These are phyloP conservation scores for Amblyteles armatorius DNA, from an alignment of 2,888 invertebrate species.

Conservation along the genomic window DNA sequence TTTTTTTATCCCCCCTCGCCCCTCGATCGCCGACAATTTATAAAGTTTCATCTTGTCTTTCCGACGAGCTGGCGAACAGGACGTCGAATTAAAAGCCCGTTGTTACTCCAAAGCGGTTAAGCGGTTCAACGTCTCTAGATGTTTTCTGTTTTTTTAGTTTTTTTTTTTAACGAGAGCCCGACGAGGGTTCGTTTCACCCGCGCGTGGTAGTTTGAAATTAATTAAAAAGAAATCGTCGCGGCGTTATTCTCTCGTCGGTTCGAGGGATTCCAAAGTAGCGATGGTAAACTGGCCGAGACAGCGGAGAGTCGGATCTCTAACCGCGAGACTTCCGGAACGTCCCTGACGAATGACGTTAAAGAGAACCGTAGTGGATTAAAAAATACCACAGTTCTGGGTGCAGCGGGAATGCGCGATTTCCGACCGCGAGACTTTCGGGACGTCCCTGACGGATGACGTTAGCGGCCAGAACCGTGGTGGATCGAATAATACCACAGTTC, in stretches of 20 bases:
- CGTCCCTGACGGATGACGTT: slow-evolving; percentile 38
- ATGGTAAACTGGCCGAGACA: slow-evolving; percentile 6
- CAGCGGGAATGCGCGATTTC: neutral
- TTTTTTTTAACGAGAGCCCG: slow-evolving; percentile 29
- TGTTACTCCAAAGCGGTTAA: slow-evolving; percentile 47
- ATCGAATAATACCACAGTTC: slow-evolving; percentile 53
- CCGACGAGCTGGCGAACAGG: slow-evolving; percentile 25
- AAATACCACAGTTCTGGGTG: slow-evolving; percentile 37
- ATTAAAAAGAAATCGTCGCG: slow-evolving; percentile 51
- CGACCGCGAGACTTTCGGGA: neutral
- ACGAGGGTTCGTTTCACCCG: slow-evolving; percentile 21
- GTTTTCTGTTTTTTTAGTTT: neutral
- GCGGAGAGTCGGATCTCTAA: slow-evolving; percentile 3
- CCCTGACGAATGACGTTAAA: slow-evolving; percentile 35
- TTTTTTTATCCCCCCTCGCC: neutral
- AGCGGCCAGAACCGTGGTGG: neutral
- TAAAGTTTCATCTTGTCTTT: slow-evolving; percentile 39
- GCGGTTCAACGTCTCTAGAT: neutral
- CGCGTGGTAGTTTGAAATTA: slow-evolving; percentile 51
- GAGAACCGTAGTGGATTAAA: slow-evolving; percentile 39
- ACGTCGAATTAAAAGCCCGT: slow-evolving; percentile 63
- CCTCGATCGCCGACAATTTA: slow-evolving; percentile 51
- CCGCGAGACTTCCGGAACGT: neutral
- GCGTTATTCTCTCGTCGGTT: neutral
- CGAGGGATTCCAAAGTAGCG: neutral